Evolutionary conservation across 1,140 invertebrate species (phyloP), one percentile per base, ranked within the genome.

Genomic region (Lepidurus arcticus): DNA sequence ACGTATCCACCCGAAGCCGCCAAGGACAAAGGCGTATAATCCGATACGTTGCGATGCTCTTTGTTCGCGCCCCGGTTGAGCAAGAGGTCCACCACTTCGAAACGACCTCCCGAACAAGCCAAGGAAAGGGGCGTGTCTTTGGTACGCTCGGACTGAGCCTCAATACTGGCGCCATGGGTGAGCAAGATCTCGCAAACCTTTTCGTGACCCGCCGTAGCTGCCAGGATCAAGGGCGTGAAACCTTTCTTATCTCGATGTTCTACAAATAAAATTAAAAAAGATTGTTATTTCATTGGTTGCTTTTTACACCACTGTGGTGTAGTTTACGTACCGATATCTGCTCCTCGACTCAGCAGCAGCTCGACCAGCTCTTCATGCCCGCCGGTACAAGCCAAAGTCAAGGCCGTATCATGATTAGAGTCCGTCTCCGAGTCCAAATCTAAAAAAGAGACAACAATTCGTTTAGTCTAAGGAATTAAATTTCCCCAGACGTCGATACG

Each of bases 241-340:
- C 97, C 97, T 87, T 99, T 99, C 85, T 99, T 99, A 84, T 99
- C 98, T 7, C 97, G 88, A 86, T 99, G 98, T 86, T 99, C 94
- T 88, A 82, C 26, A n/a, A 9, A 1, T 16, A 13, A 16, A 65
- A 65, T 21, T n/a, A 0, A 76, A 44, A 42, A 73, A 76, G 7
- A 16, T 16, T 16, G n/a, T 76, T 76, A 76, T 11, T 65, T 21
- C n/a, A n/a, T 3, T 42, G 42, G 34, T 21, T 75, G 42, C 34
- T 24, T 75, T 34, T 21, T 24, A n/a, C 74, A n/a, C 16, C 53
- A n/a, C 42, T 75, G 42, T 34, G 34, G 4, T 34, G 34, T 34
- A 78, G n/a, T 44, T 7, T 7, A 75, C 81, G 79, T 84, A 89
- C 88, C 92, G 84, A 99, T 98, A 85, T 98, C 92, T 1, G 97